Base-by-base conservation (phyloP, 2,113 vertebrate genomes). In the Chaenocephalus aceratus region DNA sequence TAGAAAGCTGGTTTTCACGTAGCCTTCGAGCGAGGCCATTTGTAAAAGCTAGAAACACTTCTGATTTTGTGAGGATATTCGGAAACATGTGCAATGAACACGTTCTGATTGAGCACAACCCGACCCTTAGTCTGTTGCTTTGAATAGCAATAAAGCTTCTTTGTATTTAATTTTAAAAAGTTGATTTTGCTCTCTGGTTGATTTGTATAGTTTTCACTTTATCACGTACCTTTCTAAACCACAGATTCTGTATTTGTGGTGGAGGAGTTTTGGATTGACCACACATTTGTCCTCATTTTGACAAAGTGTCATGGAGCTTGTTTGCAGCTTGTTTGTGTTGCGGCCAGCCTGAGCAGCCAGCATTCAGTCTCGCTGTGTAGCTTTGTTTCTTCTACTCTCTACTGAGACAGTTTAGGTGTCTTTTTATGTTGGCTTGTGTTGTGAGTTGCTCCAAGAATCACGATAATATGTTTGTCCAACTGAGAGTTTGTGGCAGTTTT, bases 401-500 rank as follows among this genome's bases (percentile, higher is more conserved):
- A 41, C 71, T 65, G 52, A 74, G 89, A 79, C 56, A 69, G 41
- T 61, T 86, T 59, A 36, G 54, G 26, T n/a, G 34, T 21, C 53
- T 85, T 72, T 30, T 78, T 54, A 71, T 83, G 61, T 53, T 79
- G 70, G 41, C 0, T 73, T 15, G 4, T 54, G 0, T 36, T 70
- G 48, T 46, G 51, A 57, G 59, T 59, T 80, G 60, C 65, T 68
- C 63, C 34, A 57, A 2, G 41, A 82, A 68, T 71, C 41, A 9
- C 49, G 45, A 72, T 78, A 52, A 83, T 41, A 64, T 4, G 66
- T 74, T 61, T 2, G 30, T 65, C 62, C 69, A 61, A 44, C 57
- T 60, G 64, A 80, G 65, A 77, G 34, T 74, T 48, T 44, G 49
- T 59, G 49, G 34, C 53, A 72, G 72, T 65, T 88, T 71, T 85